Evolutionary conservation across 2,888 invertebrate genomes (phyloP), one percentile per base, ranked within the genome.

Genomic region (Globia sparganii): DNA sequence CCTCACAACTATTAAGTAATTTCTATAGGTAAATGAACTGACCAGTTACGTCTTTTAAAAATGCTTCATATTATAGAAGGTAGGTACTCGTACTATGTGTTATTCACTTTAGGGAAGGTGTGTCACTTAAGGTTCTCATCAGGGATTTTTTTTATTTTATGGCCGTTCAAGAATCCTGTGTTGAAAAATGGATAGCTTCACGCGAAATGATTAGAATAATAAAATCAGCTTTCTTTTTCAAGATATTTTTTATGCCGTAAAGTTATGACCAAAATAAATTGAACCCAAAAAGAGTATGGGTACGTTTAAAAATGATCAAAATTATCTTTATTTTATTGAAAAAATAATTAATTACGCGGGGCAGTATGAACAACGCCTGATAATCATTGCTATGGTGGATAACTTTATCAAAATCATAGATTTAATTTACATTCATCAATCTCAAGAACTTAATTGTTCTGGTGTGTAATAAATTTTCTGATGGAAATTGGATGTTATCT

Each of bases 141-240:
- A 72, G 34, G 40, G 49, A 43, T 80, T 83, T 25, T 25, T 83
- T 70, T 85, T 77, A 73, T 80, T 90, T 89, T 88, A 89, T 80
- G 79, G 64, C 68, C 64, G 65, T 74, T 83, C 77, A 82, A 88
- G 43, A 67, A 67, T 78, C n/a, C n/a, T n/a, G n/a, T n/a, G n/a
- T n/a, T n/a, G n/a, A n/a, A 82, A 85, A 81, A 31, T 74, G 79
- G 53, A 72, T 71, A 73, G 61, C 70, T 77, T 80, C 75, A n/a
- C 31, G 69, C 61, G 80, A 80, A 81, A 86, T 84, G 82, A 86
- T 84, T 75, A 79, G 61, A 81, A 85, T 82, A 86, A 86, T 87
- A 88, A 89, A 90, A 84, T 81, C 72, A 53, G 37, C 40, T 28
- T 21, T 70, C 21, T 18, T 25, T 70, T 34, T 25, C 2, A 37